Percentiles rank a stretch among this genome's conserved stretches.
These are phyloP conservation scores for Fragum sueziense DNA, from an alignment of 2,888 invertebrate genomes.

Conservation along the genomic window DNA sequence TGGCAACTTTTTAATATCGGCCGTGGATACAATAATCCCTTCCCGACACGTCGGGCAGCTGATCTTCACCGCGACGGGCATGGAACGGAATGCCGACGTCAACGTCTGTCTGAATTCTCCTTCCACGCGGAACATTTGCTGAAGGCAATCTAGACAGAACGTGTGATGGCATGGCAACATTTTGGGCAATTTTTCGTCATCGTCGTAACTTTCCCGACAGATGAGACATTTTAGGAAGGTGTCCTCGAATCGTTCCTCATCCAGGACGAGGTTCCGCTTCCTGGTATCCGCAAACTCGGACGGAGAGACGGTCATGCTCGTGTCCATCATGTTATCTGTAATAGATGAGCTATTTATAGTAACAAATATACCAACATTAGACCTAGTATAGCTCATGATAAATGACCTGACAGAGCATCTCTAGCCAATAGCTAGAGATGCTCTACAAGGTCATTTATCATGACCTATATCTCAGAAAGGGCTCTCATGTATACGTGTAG, in stretches of 20 bases:
- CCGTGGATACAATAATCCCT: slow-evolving; percentile 72
- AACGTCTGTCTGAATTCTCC: slow-evolving; percentile 76
- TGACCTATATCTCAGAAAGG: too few species aligned
- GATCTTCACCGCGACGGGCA: slow-evolving; percentile 78
- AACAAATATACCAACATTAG: too few species aligned
- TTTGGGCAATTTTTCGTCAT: slow-evolving; percentile 80
- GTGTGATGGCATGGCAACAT: slow-evolving; percentile 82
- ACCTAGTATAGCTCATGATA: too few species aligned
- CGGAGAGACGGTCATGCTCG: not conserved
- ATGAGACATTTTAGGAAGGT: slow-evolving; percentile 80
- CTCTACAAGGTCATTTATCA: too few species aligned
- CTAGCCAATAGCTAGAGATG: too few species aligned
- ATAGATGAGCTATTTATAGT: too few species aligned
- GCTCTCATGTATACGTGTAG: too few species aligned
- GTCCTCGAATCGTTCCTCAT: slow-evolving; percentile 77
- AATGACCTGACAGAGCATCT: too few species aligned
- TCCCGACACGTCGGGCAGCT: slow-evolving; percentile 77
- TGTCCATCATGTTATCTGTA: slow-evolving; percentile 36
- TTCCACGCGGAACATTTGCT: slow-evolving; percentile 79
- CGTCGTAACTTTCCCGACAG: slow-evolving; percentile 80
- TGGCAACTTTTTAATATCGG: slow-evolving; percentile 74
- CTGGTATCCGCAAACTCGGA: slow-evolving; percentile 43
- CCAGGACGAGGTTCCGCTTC: slow-evolving; percentile 74
- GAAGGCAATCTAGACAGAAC: slow-evolving; percentile 81
- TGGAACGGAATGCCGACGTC: slow-evolving; percentile 74